Percentiles rank a stretch among this genome's conserved stretches.
phyloP scores from a whole-genome alignment of 2,113 vertebrate genomes.

The Xiphophorus hellerii region DNA sequence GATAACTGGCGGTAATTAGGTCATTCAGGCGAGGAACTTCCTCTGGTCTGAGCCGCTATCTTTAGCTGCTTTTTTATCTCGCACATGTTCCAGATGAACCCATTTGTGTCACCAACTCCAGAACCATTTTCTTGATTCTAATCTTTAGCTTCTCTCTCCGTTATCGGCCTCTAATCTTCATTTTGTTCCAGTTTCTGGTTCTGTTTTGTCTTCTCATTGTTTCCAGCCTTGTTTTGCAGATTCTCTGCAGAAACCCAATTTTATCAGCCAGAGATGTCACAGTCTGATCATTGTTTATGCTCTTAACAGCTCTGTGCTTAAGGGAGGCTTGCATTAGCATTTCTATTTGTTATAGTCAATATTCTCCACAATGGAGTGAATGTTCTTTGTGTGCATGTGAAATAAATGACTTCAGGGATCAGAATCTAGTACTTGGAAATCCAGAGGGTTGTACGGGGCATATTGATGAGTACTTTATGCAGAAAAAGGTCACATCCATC shows the following conservation, averaged over 20 bases:
- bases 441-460: constrained; percentile 16
- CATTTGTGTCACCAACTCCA: constrained; percentile 45
- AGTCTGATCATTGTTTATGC: constrained; percentile 28
- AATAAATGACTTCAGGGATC: constrained; percentile 50
- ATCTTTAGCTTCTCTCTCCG: constrained; percentile 21
- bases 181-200: neutral
- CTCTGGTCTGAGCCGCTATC: constrained; percentile 24
- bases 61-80: constrained; percentile 35
- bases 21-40: constrained; percentile 50
- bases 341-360: constrained; percentile 70
- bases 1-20: constrained; percentile 72
- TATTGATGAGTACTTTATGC: constrained; percentile 36
- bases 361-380: constrained; percentile 42
- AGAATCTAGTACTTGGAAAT: constrained; percentile 14
- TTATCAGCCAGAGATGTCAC: constrained; percentile 16
- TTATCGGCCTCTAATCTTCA: constrained; percentile 30
- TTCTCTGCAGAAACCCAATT: constrained; percentile 21
- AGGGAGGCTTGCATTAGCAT: constrained; percentile 62
- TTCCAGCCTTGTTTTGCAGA: constrained; percentile 25
- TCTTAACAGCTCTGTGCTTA: constrained; percentile 38
- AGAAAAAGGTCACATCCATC: constrained; percentile 18
- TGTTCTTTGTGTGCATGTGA: constrained; percentile 59
- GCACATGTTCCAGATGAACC: constrained; percentile 32
- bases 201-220: constrained; percentile 3
- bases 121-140: constrained; percentile 30